Evolutionary conservation across 2,797 vertebrate genomes (phyloP), one percentile per base, ranked within the genome.

Genomic region (Chelonia mydas): DNA sequence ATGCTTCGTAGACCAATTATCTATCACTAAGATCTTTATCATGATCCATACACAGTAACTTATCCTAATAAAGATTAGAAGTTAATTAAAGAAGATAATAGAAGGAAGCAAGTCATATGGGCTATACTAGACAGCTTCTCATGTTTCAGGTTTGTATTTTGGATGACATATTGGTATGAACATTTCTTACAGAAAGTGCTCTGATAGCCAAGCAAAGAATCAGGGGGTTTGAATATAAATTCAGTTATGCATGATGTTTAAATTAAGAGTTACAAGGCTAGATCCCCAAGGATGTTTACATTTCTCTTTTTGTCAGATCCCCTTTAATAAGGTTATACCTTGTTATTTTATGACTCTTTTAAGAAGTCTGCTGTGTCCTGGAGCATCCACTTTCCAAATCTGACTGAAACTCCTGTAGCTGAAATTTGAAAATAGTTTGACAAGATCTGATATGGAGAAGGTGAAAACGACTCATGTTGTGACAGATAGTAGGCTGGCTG

Each of bases 261-360:
- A 65, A 91, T 55, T 59, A 68, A 10, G 13, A 92, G 5, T 49
- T 90, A 41, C 0, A 77, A n/a, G 51, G 25, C 1, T 50, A 88
- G 57, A 88, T 84, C 93, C 89, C 83, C 59, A 57, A 47, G 87
- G 91, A 91, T 45, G 23, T 92, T 94, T 77, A 1, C 53, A 74
- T 51, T 95, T 93, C 90, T 88, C 25, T 88, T 74, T 84, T 89
- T 85, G 83, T 31, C 88, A 94, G 80, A 25, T 3, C 50, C n/a
- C 33, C n/a, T 94, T 88, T 90, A 88, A 87, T 59, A 77, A 88
- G 53, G 81, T 72, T 77, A 95, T 88, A 72, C 82, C 89, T 96
- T 88, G 77, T 90, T 95, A 93, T 93, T 97, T 97, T 96, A 93
- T 93, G 82, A 65, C 86, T 87, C 10, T 37, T 65, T 54, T 78